These are phyloP conservation scores for Arizona elegans DNA, from an alignment of 2,113 vertebrate genomes.

Conservation along the genomic window DNA sequence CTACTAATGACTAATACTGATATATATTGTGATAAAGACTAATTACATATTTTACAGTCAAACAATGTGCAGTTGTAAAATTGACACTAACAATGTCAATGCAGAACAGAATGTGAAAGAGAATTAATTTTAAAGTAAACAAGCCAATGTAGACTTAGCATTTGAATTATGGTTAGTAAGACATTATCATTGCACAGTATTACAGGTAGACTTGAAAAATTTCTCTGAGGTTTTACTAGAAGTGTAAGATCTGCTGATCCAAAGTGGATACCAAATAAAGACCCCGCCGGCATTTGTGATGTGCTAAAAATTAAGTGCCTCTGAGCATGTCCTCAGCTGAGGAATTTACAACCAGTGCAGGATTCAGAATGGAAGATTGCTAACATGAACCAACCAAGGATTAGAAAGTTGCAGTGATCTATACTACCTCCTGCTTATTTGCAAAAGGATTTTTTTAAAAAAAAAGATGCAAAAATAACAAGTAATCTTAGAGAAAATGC, in stretches of 20 bases:
- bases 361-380: background rate
- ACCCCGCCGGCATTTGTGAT: background rate
- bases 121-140: background rate
- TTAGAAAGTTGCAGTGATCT: background rate
- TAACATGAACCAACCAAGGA: background rate
- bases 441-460: background rate
- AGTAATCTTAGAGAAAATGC: background rate
- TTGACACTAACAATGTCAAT: background rate
- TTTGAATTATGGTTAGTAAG: background rate
- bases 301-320: background rate
- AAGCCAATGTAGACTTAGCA: background rate
- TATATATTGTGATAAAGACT: background rate
- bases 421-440: background rate
- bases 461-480: background rate
- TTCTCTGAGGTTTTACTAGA: background rate
- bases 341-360: background rate
- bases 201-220: background rate
- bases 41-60: background rate
- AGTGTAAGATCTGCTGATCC: background rate
- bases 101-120: background rate
- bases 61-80: background rate
- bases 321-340: background rate
- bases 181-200: background rate
- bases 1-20: background rate
- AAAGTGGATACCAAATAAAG: background rate